Base-by-base conservation (phyloP, 1,140 invertebrate species). In the Pentalonia nigronervosa region DNA sequence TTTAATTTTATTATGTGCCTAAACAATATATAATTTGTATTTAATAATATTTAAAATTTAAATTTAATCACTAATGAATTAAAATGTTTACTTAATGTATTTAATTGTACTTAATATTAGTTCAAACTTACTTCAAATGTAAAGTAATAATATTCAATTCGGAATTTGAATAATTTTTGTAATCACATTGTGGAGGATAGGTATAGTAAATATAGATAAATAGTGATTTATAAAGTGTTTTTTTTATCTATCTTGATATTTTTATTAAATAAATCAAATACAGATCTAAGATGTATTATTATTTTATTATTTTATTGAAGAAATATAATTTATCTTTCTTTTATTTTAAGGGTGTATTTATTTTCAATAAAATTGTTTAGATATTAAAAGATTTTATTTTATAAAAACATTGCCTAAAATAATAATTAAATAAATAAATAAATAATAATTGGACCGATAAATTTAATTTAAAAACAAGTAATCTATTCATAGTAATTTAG, bases 181-280 rank as follows among this genome's bases (percentile, higher is more conserved):
- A n/a, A 2, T 76, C 60, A 17, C 30, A n/a, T 34, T n/a, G n/a
- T 76, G 4, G 14, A 6, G 60, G 4, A 76, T 76, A 67, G 1
- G 4, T 20, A 53, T 76, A 76, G 30, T 3, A n/a, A 76, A n/a
- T n/a, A 20, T 17, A 34, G 14, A 76, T 76, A n/a, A 7, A 76
- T 76, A 76, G 30, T 76, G 60, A 76, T 76, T n/a, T 76, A 76
- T n/a, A n/a, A 76, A n/a, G 30, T n/a, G n/a, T 67, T 76, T 76
- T 76, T 17, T 76, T 17, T 76, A 14, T n/a, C 60, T 17, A 7
- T 76, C 4, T 17, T 17, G 14, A 7, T 76, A 17, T 4, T 67
- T 67, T 67, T 76, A 76, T n/a, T 76, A 14, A n/a, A 76, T 60
- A 60, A 60, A 60, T 8, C 8, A 60, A 60, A 60, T n/a, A 67